A percentile compares a stretch with the other conserved stretches of the same genome.
phyloP scores from a whole-genome alignment of 1,140 invertebrate species.

The Drosophila lowei region DNA sequence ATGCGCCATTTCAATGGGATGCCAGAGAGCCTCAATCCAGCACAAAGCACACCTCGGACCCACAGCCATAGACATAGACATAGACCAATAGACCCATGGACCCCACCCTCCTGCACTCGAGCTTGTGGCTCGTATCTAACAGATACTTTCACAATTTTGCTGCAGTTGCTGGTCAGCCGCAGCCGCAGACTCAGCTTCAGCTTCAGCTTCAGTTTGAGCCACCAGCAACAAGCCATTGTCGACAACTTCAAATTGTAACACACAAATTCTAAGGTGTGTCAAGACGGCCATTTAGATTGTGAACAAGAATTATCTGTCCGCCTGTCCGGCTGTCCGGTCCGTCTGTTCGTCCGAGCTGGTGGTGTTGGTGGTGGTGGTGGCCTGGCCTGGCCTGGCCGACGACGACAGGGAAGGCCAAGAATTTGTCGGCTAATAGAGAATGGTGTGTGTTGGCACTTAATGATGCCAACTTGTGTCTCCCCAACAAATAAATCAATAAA shows the following conservation, averaged over 20 bases:
- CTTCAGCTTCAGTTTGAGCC: conserved; percentile 16
- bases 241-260: conserved; percentile 82
- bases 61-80: no score
- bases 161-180: conserved; percentile 71
- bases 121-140: conserved; percentile 38
- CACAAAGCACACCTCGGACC: conserved; percentile 11
- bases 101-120: conserved; percentile 17
- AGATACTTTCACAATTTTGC: conserved; percentile 80
- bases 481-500: conserved; percentile 67
- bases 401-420: conserved; percentile 76
- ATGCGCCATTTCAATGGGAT: conserved; percentile 54
- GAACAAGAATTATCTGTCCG: conserved; percentile 73
- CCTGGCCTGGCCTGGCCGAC: conserved; percentile 7
- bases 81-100: not conserved
- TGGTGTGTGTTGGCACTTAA: conserved; percentile 75
- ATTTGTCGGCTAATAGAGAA: conserved; percentile 82
- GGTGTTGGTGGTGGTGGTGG: no score
- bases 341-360: conserved; percentile 24
- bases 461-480: conserved; percentile 77
- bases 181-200: conserved; percentile 14
- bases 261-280: conserved; percentile 81
- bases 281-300: conserved; percentile 80
- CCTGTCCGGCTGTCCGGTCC: conserved; percentile 39
- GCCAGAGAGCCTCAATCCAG: conserved; percentile 44
- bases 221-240: conserved; percentile 64